These are phyloP conservation scores for Oxyura jamaicensis DNA, from an alignment of 2,113 vertebrate species.

Conservation along the genomic window DNA sequence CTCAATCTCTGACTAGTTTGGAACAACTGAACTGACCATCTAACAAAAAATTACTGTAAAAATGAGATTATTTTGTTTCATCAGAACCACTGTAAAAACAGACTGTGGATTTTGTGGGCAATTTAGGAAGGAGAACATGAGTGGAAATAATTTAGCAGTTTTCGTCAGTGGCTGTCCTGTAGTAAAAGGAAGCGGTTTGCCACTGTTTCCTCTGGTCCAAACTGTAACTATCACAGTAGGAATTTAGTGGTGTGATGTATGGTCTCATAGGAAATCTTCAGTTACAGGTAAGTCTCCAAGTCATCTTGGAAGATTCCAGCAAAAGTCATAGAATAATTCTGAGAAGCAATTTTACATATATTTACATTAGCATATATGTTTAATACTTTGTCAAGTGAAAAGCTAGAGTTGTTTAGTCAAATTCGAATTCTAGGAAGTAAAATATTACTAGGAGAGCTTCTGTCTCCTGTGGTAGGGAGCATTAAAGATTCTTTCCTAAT, in stretches of 20 bases:
- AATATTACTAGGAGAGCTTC: background rate
- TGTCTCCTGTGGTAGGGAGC: background rate
- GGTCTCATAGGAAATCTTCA: background rate
- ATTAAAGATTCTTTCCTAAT: background rate
- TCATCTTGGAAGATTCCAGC: background rate
- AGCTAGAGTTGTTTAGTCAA: background rate
- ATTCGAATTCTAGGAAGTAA: background rate
- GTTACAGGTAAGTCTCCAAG: background rate
- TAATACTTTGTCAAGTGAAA: background rate
- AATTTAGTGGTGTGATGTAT: background rate
- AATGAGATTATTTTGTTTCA: background rate
- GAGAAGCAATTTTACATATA: background rate
- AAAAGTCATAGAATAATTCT: background rate
- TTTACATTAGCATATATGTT: background rate
- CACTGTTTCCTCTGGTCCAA: background rate
- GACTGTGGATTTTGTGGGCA: background rate
- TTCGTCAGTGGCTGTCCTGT: background rate
- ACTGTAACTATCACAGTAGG: background rate
- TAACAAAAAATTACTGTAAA: background rate
- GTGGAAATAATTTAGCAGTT: background rate
- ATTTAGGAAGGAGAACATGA: background rate
- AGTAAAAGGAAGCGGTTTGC: background rate
- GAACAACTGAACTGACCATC: background rate
- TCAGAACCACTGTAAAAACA: background rate
- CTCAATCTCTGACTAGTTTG: background rate